Conservation (phyloP, 2,113 vertebrate species). For the Stictonetta naevosa region DNA sequence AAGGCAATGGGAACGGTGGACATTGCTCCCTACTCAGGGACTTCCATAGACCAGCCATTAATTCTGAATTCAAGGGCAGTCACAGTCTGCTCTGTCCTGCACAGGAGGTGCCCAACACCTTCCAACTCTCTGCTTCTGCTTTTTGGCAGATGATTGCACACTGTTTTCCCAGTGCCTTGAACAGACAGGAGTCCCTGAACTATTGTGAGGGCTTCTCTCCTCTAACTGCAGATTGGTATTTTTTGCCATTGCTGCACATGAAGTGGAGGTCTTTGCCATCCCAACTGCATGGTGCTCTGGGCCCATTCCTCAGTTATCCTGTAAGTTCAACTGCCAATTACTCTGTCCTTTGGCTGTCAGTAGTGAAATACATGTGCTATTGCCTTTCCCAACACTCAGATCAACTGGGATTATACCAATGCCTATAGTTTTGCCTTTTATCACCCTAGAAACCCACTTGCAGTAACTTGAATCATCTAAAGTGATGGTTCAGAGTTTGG, state of each 20-base stretch:
- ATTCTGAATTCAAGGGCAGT: neutral
- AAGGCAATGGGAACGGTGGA: too few relatives aligned
- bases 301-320: neutral
- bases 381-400: neutral
- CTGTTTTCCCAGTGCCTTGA: neutral
- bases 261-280: neutral
- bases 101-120: neutral
- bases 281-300: neutral
- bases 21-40: neutral
- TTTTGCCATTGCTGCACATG: neutral
- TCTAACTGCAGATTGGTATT: neutral
- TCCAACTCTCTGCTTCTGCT: neutral
- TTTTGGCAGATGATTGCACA: neutral
- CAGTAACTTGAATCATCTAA: neutral
- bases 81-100: neutral
- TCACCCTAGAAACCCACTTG: neutral
- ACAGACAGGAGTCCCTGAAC: neutral
- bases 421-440: neutral
- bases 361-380: neutral
- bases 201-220: neutral
- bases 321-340: neutral
- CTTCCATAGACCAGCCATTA: neutral
- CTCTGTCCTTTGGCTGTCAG: neutral
- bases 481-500: fast-evolving
- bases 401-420: neutral